Base-by-base conservation (phyloP, 2,113 vertebrate species). In the Formicarius rufipectus region DNA sequence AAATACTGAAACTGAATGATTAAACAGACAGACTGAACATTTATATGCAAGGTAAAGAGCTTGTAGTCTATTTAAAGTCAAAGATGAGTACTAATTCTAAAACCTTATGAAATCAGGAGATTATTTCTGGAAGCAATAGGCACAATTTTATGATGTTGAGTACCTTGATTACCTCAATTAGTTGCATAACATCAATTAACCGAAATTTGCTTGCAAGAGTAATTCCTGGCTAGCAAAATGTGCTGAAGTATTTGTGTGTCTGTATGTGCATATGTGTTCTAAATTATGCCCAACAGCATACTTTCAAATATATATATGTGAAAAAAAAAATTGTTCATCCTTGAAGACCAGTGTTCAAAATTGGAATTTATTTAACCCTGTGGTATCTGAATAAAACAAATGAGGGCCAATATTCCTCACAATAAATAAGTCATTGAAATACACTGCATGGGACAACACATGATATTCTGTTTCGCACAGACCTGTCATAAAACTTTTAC, bases 51-150 rank as follows among this genome's bases (percentile, higher is more conserved):
- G 9, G 81, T 93, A 87, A 67, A 89, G 84, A 96, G 79, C 52
- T 82, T 82, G 76, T 85, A 94, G 94, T 89, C 92, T 96, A 96
- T 96, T 96, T 89, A 90, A 97, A 96, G 86, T 93, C 72, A 91
- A 84, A 97, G 82, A 93, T n/a, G 42, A 96, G 75, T 39, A 86
- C 87, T 94, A 94, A 94, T 97, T 95, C 95, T 87, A 96, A 93
- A 91, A 96, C 75, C 82, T 96, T 96, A 97, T 96, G 95, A 96
- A 97, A 96, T 97, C 92, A 95, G 69, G 89, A 95, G 58, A 91
- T 94, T 52, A 72, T 77, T 95, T 95, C 73, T 94, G 84, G 78
- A 95, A 90, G 87, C 76, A 95, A 85, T 59, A 94, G 89, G 73
- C 58, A 92, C 40, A 72, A 66, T 94, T 96, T 95, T 64, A 87